These are phyloP conservation scores for Microchrysa polita DNA, from an alignment of 2,888 invertebrate species.

Conservation along the genomic window DNA sequence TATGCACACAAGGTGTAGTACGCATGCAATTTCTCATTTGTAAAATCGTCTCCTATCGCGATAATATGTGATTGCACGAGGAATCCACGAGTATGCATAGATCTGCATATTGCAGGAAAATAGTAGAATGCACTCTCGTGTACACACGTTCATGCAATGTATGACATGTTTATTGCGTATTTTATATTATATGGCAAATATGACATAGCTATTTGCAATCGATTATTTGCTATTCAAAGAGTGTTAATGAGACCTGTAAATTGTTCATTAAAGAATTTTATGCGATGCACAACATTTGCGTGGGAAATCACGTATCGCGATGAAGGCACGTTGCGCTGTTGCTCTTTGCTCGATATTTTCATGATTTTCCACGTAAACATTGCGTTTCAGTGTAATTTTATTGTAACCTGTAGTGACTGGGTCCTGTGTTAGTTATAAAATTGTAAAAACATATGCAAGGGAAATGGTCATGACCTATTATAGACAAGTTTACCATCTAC, in stretches of 20 bases:
- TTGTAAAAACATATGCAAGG: too few species aligned
- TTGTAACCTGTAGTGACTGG: too few species aligned
- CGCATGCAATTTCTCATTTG: not conserved
- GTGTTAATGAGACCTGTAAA: constrained; percentile 35
- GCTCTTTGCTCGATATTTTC: too few species aligned
- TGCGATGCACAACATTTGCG: constrained; percentile 22
- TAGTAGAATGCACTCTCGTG: constrained; percentile 12
- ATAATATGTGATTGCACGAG: too few species aligned
- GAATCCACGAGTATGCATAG: too few species aligned
- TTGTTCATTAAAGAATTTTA: constrained; percentile 22
- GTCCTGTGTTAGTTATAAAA: too few species aligned
- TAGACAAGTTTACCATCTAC: too few species aligned
- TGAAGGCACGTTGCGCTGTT: not conserved
- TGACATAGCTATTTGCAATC: not conserved
- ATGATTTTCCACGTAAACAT: too few species aligned
- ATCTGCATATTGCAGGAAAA: too few species aligned
- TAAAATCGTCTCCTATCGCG: too few species aligned
- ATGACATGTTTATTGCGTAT: constrained; percentile 12
- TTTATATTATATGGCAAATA: constrained; percentile 4
- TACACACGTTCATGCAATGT: not conserved
- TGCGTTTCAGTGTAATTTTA: too few species aligned
- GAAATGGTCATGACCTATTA: too few species aligned
- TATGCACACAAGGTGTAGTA: constrained; percentile 10
- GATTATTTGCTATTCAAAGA: constrained; percentile 16
- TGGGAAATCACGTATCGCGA: constrained; percentile 26